Evolutionary conservation across 2,113 vertebrate species (phyloP).

Genomic region (Steatornis caripensis): DNA sequence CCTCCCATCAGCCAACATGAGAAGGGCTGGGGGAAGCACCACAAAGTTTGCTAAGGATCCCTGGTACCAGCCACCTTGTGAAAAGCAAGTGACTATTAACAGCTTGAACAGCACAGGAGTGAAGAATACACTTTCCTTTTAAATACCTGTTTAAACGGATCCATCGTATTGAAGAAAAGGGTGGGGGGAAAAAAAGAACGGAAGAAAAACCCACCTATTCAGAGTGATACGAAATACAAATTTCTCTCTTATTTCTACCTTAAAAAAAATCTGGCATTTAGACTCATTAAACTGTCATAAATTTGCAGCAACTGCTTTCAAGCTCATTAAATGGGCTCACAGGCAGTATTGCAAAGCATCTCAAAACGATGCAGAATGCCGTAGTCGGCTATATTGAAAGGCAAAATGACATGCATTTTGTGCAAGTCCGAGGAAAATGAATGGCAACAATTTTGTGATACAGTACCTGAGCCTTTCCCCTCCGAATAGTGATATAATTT

Average conservation of each 20-base stretch:
- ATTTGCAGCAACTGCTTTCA: constrained; percentile 57
- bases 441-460: constrained; percentile 63
- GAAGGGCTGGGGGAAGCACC: not conserved
- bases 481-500: constrained; percentile 41
- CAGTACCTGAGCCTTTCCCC: constrained; percentile 51
- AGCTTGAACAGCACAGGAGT: not conserved
- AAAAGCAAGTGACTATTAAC: not conserved
- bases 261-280: constrained; percentile 27
- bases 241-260: not conserved
- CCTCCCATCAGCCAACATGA: not conserved
- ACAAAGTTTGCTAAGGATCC: not conserved
- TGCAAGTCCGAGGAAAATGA: constrained; percentile 55
- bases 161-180: not conserved
- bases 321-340: constrained; percentile 61
- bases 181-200: not conserved
- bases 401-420: constrained; percentile 58
- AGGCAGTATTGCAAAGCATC: constrained; percentile 50
- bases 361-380: constrained; percentile 33
- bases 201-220: not conserved
- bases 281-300: constrained; percentile 52
- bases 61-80: not conserved
- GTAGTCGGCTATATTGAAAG: constrained; percentile 35
- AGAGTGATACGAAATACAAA: not conserved
- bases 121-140: not conserved
- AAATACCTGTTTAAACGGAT: not conserved